phyloP scores from a whole-genome alignment of 2,888 invertebrate species.

The Hirtodrosophila duncani region DNA sequence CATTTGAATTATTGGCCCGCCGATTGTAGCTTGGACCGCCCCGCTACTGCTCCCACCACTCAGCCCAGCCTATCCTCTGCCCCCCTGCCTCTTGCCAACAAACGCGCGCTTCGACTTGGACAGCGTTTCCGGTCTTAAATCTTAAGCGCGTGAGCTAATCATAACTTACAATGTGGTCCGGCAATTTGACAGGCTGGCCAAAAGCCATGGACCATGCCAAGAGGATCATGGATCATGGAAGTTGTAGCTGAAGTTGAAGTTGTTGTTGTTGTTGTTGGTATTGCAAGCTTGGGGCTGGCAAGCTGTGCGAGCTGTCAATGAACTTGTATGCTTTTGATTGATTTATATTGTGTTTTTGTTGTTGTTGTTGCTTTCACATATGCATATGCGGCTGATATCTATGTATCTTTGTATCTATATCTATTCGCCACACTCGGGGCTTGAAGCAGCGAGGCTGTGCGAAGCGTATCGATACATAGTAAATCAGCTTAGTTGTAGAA shows the following conservation, averaged over 20 bases:
- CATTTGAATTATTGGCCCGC: constrained; percentile 65
- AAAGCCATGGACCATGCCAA: constrained; percentile 41
- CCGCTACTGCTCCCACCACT: constrained; percentile 12
- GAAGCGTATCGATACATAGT: constrained; percentile 38
- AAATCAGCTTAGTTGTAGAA: constrained; percentile 59
- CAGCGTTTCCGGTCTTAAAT: constrained; percentile 71
- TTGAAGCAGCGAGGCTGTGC: constrained; percentile 3
- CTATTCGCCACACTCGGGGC: too few species aligned
- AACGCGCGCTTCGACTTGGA: too few species aligned
- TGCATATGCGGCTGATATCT: constrained; percentile 14
- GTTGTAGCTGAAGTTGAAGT: constrained; percentile 23
- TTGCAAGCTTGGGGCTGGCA: constrained; percentile 54
- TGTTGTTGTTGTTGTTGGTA: not conserved
- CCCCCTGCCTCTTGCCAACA: not conserved
- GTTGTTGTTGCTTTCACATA: constrained; percentile 10
- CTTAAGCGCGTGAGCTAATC: constrained; percentile 73
- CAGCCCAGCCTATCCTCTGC: not conserved
- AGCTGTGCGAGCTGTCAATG: constrained; percentile 76
- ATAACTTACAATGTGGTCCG: constrained; percentile 74
- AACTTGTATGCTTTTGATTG: constrained; percentile 75
- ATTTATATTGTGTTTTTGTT: constrained; percentile 75
- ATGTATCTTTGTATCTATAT: constrained; percentile 26
- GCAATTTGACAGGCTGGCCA: constrained; percentile 69
- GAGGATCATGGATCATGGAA: constrained; percentile 63
- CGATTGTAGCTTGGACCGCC: constrained; percentile 12